Conservation (phyloP, 1,140 invertebrate genomes). For the Magallana ariakensis region DNA sequence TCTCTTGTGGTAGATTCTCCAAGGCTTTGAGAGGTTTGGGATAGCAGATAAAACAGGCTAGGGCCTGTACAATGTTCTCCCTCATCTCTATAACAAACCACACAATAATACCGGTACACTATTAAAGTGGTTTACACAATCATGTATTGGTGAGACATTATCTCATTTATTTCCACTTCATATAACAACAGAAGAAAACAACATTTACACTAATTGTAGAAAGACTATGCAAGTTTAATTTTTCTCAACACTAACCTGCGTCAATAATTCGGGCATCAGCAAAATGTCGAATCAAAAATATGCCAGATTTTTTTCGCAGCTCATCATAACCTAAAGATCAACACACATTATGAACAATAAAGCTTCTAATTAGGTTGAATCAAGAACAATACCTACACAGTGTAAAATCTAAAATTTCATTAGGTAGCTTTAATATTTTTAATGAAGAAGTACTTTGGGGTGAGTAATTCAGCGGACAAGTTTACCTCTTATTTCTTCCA, state of each 20-base stretch:
- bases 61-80: slow-evolving; percentile 87
- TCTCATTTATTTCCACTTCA: too few relatives aligned
- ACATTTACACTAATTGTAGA: too few relatives aligned
- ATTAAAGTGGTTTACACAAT: too few relatives aligned
- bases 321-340: slow-evolving; percentile 78
- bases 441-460: too few relatives aligned
- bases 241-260: slow-evolving; percentile 76
- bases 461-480: not conserved
- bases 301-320: slow-evolving; percentile 84
- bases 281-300: slow-evolving; percentile 88
- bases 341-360: not conserved
- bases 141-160: too few relatives aligned
- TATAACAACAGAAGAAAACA: too few relatives aligned
- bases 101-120: too few relatives aligned
- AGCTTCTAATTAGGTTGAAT: not conserved
- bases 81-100: slow-evolving; percentile 83
- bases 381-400: not conserved
- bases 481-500: slow-evolving; percentile 82
- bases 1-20: slow-evolving; percentile 83
- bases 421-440: not conserved
- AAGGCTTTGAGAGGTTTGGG: slow-evolving; percentile 83
- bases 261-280: slow-evolving; percentile 88
- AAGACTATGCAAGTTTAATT: not conserved
- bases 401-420: not conserved
- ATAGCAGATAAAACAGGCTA: slow-evolving; percentile 87